Base-by-base conservation (phyloP, 2,113 vertebrate species). In the Centropus unirufus region DNA sequence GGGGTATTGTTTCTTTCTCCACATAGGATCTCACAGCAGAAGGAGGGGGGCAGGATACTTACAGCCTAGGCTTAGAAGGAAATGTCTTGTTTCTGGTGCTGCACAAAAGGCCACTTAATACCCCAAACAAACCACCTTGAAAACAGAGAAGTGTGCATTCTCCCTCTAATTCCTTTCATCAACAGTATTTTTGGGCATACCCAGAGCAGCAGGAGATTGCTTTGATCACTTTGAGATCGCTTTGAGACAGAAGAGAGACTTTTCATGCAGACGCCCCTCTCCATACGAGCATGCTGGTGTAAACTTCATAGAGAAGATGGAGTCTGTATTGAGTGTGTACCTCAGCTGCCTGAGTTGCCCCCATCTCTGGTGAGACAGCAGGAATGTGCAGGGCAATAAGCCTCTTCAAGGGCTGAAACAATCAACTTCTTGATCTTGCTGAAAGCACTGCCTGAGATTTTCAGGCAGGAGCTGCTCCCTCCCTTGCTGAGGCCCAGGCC, bases 51-150 rank as follows among this genome's bases (percentile, higher is more conserved):
- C 81, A 51, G 22, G 83, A 49, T 44, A 23, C 55, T 80, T 32
- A 39, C n/a, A 72, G 34, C 63, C 72, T 85, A 27, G 40, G 34
- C 12, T 8, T 76, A 51, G 24, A 82, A 72, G 54, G 67, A 61
- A 4, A 32, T 46, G 19, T 68, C 7, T 6, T 40, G 21, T 29
- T 64, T 64, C 49, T 69, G 51, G 11, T 84, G 34, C 42, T 89
- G 36, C 78, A 87, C 66, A 73, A 75, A 81, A 30, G 34, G 54
- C 30, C 4, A 5, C 0, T 3, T 15, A 55, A 10, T 51, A 29
- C 67, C 85, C 67, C 44, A 52, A 93, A 73, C 46, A 94, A 95
- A 70, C 18, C 42, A 83, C 72, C 47, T 92, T 85, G 44, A 86
- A 90, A 90, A 11, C 47, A 86, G 63, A 58, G 55, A 34, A 73